phyloP scores from a whole-genome alignment of 2,113 vertebrate species.

The Prunella fulvescens region DNA sequence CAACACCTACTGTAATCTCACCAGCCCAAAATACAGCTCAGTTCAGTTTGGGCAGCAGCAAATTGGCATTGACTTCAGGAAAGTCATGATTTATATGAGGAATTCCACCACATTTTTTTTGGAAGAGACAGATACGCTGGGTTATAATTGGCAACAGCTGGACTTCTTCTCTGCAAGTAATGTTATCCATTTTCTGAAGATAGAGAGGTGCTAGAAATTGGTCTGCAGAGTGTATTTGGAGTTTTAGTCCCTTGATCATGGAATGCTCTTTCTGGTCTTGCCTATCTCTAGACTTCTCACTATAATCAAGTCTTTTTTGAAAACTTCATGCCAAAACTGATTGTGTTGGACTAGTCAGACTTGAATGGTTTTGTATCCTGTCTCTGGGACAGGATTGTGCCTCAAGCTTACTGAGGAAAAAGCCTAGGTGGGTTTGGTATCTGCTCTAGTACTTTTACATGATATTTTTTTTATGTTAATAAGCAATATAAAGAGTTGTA shows the following conservation, averaged over 20 bases:
- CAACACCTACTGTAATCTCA: neutral
- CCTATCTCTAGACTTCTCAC: neutral
- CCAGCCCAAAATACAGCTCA: neutral
- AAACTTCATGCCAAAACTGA: neutral
- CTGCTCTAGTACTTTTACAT: accelerated
- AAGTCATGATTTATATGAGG: neutral
- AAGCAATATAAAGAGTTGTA: neutral
- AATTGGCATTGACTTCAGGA: neutral
- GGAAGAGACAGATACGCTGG: neutral
- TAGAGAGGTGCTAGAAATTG: neutral
- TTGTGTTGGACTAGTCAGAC: neutral
- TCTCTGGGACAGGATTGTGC: neutral
- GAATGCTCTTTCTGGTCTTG: neutral
- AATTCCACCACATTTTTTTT: neutral
- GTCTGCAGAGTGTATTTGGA: neutral
- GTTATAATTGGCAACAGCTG: neutral
- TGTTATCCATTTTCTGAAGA: neutral
- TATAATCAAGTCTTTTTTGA: neutral
- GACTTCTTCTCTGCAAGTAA: neutral
- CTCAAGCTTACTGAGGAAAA: neutral
- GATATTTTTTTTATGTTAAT: neutral
- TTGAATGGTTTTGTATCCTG: neutral
- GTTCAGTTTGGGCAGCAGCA: neutral
- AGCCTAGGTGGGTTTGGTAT: neutral
- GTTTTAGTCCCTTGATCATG: neutral